Percentiles rank a stretch among this genome's conserved stretches.
Conservation (phyloP, 2,888 invertebrate species). For the Ametastegia equiseti region DNA sequence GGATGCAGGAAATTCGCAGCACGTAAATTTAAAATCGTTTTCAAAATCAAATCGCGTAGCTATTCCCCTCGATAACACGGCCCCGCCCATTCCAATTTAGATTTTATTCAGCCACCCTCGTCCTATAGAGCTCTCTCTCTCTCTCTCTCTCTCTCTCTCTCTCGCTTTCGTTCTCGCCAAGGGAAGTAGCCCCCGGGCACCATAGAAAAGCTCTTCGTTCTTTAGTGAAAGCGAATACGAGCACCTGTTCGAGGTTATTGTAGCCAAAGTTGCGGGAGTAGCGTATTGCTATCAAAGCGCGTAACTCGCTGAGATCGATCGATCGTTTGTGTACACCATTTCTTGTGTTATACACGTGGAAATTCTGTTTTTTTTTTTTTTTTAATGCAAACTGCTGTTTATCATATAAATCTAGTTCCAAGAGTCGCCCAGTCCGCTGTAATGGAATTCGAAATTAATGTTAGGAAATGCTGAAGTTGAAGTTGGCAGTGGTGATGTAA, state of each 20-base stretch:
- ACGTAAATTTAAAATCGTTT: conserved; percentile 16
- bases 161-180: not conserved
- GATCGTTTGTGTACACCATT: not conserved
- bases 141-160: not conserved
- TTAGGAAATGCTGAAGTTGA: too few species aligned
- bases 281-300: not conserved
- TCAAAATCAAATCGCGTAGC: not conserved
- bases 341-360: not conserved
- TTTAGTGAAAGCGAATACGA: not conserved
- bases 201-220: not conserved
- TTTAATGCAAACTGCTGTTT: too few species aligned
- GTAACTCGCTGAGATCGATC: not conserved
- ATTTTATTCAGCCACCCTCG: conserved; percentile 12
- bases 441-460: too few species aligned
- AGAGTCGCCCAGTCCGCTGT: too few species aligned
- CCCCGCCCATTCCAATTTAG: conserved; percentile 24
- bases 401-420: too few species aligned
- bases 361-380: not conserved
- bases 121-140: too few species aligned
- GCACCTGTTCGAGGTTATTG: not conserved
- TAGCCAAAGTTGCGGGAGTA: not conserved
- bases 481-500: too few species aligned
- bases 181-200: not conserved
- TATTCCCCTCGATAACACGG: conserved; percentile 1
- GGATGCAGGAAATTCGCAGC: not conserved